Evolutionary conservation across 2,888 invertebrate genomes (phyloP), one percentile per base, ranked within the genome.

Genomic region (Beris chalybata): DNA sequence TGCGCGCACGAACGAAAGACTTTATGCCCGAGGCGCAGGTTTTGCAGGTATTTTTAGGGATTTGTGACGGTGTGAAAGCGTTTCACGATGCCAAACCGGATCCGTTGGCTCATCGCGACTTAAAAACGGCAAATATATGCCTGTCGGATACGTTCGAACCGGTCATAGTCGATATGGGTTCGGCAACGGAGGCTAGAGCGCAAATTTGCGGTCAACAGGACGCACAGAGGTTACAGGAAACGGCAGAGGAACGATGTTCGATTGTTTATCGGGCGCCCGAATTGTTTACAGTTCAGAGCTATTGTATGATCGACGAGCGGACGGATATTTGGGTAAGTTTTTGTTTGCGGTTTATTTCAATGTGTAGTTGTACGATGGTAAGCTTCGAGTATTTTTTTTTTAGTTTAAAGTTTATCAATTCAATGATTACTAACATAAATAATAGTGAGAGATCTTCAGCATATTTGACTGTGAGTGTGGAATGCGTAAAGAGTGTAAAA

Each of bases 181-280:
- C 89, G 1, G 85, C 87, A 73, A 84, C 87, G 7, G 83, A 84
- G 54, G 89, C 88, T 0, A 83, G 85, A 69, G 81, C 87, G 2
- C 87, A 89, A 78, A 77, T 81, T 30, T 86, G 86, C 70, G 87
- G 88, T 0, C 85, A 86, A 54, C 85, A 85, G 48, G 89, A 89
- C 72, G 90, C 90, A 0, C 88, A 89, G 73, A 83, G 84, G 32
- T 77, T 90, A 52, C 87, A 93, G 80, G 95, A 95, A 76, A 80
- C 87, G 59, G 93, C 93, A 1, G 91, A 90, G 57, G 93, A 94
- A 79, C 83, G 90, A 68, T 92, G 92, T 78, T 91, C 92, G 30
- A 93, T 95, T 89, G 88, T 93, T 4, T 95, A 93, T 76, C 82
- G 92, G 72, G 92, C 94, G 1, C 95, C 95, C 0, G 95, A 95